Conservation (phyloP, 2,797 vertebrate species). For the Perodicticus potto region DNA sequence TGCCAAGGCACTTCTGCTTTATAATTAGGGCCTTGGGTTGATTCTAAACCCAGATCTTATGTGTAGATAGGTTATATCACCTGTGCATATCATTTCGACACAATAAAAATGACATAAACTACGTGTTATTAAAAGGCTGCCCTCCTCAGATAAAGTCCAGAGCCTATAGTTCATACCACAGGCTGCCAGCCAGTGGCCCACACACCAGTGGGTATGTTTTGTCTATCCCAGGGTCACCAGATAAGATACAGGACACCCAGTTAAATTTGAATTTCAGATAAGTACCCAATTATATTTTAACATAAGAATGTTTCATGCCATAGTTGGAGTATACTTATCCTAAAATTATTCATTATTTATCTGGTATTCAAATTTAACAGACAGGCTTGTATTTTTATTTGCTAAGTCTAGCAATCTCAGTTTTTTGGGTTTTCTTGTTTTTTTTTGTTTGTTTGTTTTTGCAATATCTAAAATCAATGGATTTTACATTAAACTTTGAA, state of each 20-base stretch:
- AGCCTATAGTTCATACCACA: neutral
- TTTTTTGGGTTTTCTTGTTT: too few relatives aligned
- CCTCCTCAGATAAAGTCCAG: neutral
- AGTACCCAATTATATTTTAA: neutral
- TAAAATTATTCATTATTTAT: neutral
- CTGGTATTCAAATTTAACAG: neutral
- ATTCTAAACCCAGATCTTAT: neutral
- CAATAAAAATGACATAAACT: neutral
- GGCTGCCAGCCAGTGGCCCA: neutral
- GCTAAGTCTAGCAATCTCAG: neutral
- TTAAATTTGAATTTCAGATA: neutral
- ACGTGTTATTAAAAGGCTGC: neutral
- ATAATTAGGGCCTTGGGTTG: neutral
- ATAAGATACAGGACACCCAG: neutral
- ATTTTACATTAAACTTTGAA: neutral
- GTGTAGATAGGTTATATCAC: neutral
- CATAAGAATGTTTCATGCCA: neutral
- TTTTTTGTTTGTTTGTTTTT: neutral
- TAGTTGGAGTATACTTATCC: neutral
- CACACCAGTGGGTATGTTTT: fast-evolving
- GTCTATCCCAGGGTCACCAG: neutral
- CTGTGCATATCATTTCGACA: neutral
- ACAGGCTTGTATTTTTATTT: neutral
- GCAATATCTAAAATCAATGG: neutral
- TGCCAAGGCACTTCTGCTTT: neutral